Evolutionary conservation across 1,140 invertebrate genomes (phyloP).

Genomic region (Araneus ventricosus): DNA sequence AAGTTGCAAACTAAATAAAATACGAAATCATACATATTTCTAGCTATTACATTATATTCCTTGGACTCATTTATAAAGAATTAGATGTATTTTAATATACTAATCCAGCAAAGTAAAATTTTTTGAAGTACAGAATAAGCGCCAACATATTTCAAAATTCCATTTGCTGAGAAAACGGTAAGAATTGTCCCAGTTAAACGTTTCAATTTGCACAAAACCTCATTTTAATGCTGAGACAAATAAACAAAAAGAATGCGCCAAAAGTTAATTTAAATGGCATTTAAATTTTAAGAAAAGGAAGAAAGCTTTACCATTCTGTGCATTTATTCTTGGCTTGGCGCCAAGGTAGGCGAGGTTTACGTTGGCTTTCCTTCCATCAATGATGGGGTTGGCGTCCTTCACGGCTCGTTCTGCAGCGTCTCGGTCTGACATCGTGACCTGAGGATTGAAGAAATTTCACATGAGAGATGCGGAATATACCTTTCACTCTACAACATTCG

Average conservation of each 20-base stretch:
- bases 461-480: neutral
- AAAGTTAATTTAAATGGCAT: neutral
- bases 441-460: conserved; percentile 77
- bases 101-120: no score
- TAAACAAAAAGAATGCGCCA: neutral
- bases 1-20: no score
- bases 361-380: conserved; percentile 98
- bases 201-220: neutral
- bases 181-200: no score
- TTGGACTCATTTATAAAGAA: no score
- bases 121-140: no score
- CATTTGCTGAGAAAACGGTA: no score
- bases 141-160: no score
- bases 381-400: conserved; percentile 98
- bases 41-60: no score
- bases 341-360: conserved; percentile 98
- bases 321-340: conserved; percentile 94
- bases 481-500: neutral
- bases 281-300: neutral
- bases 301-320: conserved; percentile 85
- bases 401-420: conserved; percentile 96
- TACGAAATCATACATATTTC: no score
- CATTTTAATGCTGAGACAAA: neutral
- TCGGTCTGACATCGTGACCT: conserved; percentile 98
- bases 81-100: no score